Evolutionary conservation across 2,797 vertebrate species (phyloP).

Genomic region (Rhinophrynus dorsalis): DNA sequence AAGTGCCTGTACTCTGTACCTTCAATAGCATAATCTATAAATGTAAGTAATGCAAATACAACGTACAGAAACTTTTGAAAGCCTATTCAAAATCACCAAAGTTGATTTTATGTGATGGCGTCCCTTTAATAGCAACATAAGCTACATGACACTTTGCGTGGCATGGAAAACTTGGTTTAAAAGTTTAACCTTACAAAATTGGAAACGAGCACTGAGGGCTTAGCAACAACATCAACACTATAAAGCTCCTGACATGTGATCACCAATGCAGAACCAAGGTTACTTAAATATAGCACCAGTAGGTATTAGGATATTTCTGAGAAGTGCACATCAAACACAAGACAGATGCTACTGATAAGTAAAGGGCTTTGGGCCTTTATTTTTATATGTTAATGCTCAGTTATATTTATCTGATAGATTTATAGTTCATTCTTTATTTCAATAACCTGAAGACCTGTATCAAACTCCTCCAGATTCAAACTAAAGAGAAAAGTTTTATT

Average conservation of each 20-base stretch:
- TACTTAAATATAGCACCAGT: constrained; percentile 69
- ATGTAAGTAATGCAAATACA: too few species aligned
- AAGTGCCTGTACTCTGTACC: too few species aligned
- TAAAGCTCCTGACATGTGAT: constrained; percentile 65
- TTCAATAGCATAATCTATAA: too few species aligned
- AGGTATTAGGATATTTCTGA: constrained; percentile 67
- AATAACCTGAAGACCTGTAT: constrained; percentile 62
- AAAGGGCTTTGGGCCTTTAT: constrained; percentile 66
- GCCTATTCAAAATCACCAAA: too few species aligned
- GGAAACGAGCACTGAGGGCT: constrained; percentile 62
- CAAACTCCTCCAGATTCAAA: constrained; percentile 57
- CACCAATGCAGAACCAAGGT: constrained; percentile 63
- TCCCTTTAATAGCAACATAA: too few species aligned
- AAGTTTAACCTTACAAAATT: constrained; percentile 66
- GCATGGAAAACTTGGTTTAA: constrained; percentile 65
- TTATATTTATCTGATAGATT: constrained; percentile 68
- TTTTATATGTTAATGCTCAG: constrained; percentile 65
- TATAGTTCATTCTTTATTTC: constrained; percentile 57
- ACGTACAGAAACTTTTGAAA: too few species aligned
- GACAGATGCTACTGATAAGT: constrained; percentile 69
- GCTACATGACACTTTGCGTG: constrained; percentile 1
- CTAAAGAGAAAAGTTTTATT: too few species aligned
- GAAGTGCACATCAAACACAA: constrained; percentile 64
- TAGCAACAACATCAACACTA: constrained; percentile 74
- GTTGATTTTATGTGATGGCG: too few species aligned